Percentiles rank a stretch among this genome's conserved stretches.
These are phyloP conservation scores for Physella acuta DNA, from an alignment of 1,140 invertebrate genomes.

Conservation along the genomic window DNA sequence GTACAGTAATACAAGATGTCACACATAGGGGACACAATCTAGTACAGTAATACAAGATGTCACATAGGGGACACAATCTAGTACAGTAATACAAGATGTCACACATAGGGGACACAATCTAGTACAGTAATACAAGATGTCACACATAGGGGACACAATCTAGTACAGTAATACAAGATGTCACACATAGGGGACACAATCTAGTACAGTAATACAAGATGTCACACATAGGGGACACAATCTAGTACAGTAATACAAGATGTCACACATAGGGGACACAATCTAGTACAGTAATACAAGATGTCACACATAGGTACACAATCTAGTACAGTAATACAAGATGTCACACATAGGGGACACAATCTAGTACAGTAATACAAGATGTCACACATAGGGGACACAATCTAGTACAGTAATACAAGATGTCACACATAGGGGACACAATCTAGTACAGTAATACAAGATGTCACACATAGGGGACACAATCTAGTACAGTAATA, in stretches of 20 bases:
- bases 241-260: slow-evolving; percentile 35
- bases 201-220: slow-evolving; percentile 39
- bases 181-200: slow-evolving; percentile 56
- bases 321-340: slow-evolving; percentile 38
- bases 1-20: slow-evolving; percentile 45
- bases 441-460: slow-evolving; percentile 40
- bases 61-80: slow-evolving; percentile 53
- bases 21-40: slow-evolving; percentile 55
- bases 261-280: slow-evolving; percentile 58
- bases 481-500: slow-evolving; percentile 40
- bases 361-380: slow-evolving; percentile 35
- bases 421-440: slow-evolving; percentile 58
- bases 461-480: slow-evolving; percentile 58
- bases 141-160: slow-evolving; percentile 56
- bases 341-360: slow-evolving; percentile 58
- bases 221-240: slow-evolving; percentile 57
- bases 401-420: slow-evolving; percentile 35
- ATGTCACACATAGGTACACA: no score
- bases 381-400: slow-evolving; percentile 59
- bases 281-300: slow-evolving; percentile 36
- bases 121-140: slow-evolving; percentile 42
- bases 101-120: slow-evolving; percentile 55
- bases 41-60: slow-evolving; percentile 12
- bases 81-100: slow-evolving; percentile 45
- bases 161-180: slow-evolving; percentile 41